Evolutionary conservation across 1,140 invertebrate species (phyloP).

Genomic region (Drosophila bocqueti): DNA sequence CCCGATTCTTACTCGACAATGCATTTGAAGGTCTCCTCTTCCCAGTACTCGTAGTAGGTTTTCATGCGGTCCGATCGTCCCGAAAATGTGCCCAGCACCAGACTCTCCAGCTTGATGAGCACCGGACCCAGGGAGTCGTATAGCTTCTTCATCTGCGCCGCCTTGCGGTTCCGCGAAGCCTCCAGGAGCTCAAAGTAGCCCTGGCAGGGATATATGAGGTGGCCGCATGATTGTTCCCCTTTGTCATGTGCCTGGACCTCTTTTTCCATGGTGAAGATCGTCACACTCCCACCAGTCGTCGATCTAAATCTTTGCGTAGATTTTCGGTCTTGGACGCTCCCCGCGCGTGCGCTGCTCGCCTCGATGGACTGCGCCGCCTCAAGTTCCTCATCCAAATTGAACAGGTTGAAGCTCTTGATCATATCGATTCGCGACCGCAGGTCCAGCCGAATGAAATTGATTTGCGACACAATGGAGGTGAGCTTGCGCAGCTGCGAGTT

Average conservation of each 20-base stretch:
- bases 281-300: slow-evolving; percentile 34
- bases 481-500: slow-evolving; percentile 86
- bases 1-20: slow-evolving; percentile 85
- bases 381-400: slow-evolving; percentile 81
- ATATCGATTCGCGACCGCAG: slow-evolving; percentile 88
- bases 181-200: slow-evolving; percentile 86
- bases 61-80: slow-evolving; percentile 89
- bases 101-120: slow-evolving; percentile 92
- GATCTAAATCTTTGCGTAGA: slow-evolving; percentile 30
- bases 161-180: slow-evolving; percentile 88
- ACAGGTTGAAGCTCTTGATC: slow-evolving; percentile 87
- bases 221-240: slow-evolving; percentile 57
- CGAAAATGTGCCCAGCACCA: slow-evolving; percentile 89
- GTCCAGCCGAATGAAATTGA: slow-evolving; percentile 91
- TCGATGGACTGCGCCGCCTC: not conserved
- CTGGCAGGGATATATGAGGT: slow-evolving; percentile 84
- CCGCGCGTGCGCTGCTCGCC: accelerated
- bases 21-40: slow-evolving; percentile 88
- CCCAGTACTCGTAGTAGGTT: slow-evolving; percentile 89
- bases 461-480: slow-evolving; percentile 89
- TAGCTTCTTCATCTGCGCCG: slow-evolving; percentile 88
- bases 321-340: not conserved
- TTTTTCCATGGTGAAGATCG: slow-evolving; percentile 36
- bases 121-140: slow-evolving; percentile 91
- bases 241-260: slow-evolving; percentile 18